phyloP scores from a whole-genome alignment of 2,888 invertebrate species.

The Diogma glabrata region DNA sequence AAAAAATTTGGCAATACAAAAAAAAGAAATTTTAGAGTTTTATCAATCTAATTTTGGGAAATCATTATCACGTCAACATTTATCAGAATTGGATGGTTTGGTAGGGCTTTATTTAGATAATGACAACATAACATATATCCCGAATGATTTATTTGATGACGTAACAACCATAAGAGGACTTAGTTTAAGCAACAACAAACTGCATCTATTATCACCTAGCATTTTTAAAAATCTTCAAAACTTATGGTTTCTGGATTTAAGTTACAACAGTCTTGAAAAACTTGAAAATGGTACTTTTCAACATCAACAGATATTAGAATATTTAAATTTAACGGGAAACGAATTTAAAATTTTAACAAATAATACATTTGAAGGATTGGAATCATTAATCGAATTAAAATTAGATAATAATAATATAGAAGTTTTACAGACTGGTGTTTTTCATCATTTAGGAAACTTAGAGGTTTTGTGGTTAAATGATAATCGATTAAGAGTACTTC shows the following conservation, averaged over 20 bases:
- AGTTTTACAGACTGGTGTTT: constrained; percentile 47
- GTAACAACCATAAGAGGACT: constrained; percentile 50
- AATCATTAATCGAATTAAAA: constrained; percentile 52
- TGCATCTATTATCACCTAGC: constrained; percentile 43
- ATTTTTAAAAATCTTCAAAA: constrained; percentile 44
- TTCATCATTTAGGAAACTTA: constrained; percentile 48
- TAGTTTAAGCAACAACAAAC: constrained; percentile 48
- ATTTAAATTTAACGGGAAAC: constrained; percentile 59
- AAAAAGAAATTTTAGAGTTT: constrained; percentile 39
- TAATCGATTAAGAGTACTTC: constrained; percentile 45
- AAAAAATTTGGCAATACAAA: constrained; percentile 29
- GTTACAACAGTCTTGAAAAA: constrained; percentile 50
- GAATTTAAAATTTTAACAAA: constrained; percentile 49
- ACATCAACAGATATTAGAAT: constrained; percentile 44
- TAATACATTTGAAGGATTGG: constrained; percentile 49
- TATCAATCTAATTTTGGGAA: constrained; percentile 38
- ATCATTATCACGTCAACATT: constrained; percentile 45
- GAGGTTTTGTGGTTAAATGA: constrained; percentile 43
- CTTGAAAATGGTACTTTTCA: constrained; percentile 50
- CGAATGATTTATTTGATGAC: constrained; percentile 48
- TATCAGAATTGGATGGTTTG: constrained; percentile 43
- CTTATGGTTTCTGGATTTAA: constrained; percentile 51
- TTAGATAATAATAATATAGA: constrained; percentile 53
- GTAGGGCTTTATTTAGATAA: constrained; percentile 46
- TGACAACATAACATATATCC: constrained; percentile 48